Evolutionary conservation across 2,888 invertebrate genomes (phyloP).

Genomic region (Charanyca ferruginea): DNA sequence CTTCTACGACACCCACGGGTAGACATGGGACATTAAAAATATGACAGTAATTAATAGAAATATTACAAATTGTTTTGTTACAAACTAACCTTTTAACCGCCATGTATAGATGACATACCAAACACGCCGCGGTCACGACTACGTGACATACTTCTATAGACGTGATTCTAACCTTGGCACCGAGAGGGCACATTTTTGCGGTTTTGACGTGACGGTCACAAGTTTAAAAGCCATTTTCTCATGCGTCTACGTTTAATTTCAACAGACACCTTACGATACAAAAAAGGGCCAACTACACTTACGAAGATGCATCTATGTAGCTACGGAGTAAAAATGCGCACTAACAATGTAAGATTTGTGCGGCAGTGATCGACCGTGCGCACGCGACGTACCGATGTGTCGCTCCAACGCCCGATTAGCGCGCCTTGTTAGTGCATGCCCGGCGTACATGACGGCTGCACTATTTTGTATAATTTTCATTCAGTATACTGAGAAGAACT

Average conservation of each 20-base stretch:
- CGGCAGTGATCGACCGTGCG: constrained; percentile 66
- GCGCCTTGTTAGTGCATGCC: constrained; percentile 53
- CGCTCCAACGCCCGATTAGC: constrained; percentile 65
- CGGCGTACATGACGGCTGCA: constrained; percentile 55
- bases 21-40: too few species aligned
- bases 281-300: constrained; percentile 15
- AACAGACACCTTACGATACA: not conserved
- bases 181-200: too few species aligned
- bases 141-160: too few species aligned
- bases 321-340: constrained; percentile 51
- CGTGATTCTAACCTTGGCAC: too few species aligned
- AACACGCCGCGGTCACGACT: too few species aligned
- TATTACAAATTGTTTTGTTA: not conserved
- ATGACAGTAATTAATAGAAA: too few species aligned
- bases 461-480: constrained; percentile 13
- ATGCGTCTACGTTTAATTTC: not conserved
- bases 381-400: constrained; percentile 67
- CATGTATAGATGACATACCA: too few species aligned
- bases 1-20: too few species aligned
- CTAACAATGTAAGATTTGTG: constrained; percentile 67
- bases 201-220: too few species aligned
- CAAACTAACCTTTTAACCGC: too few species aligned
- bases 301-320: constrained; percentile 54
- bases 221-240: not conserved
- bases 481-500: not conserved